phyloP scores from a whole-genome alignment of 1,140 invertebrate genomes.

The Drosophila albomicans region DNA sequence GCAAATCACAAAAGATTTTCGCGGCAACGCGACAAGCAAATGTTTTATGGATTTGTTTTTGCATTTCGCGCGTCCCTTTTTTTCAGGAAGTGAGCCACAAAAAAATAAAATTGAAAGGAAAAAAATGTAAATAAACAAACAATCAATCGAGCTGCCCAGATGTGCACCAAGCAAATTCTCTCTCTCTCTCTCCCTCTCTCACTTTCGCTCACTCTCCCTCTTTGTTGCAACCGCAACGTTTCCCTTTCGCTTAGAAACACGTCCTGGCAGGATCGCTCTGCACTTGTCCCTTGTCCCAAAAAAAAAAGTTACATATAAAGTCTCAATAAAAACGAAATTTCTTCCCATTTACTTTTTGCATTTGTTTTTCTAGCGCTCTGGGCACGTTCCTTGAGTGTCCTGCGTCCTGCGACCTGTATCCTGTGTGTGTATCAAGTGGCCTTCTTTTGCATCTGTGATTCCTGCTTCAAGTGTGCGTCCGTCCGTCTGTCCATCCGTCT shows the following conservation, averaged over 20 bases:
- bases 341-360: neutral
- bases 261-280: conserved; percentile 38
- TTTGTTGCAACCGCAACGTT: neutral
- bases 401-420: no score
- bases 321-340: conserved; percentile 4
- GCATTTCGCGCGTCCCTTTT: conserved; percentile 3
- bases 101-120: conserved; percentile 17
- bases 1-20: conserved; percentile 18
- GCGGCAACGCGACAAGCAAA: conserved; percentile 7
- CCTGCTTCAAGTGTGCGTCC: conserved; percentile 14
- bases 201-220: neutral
- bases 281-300: conserved; percentile 46
- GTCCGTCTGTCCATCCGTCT: no score
- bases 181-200: conserved; percentile 1
- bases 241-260: conserved; percentile 29
- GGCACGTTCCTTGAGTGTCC: conserved; percentile 17
- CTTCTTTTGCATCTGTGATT: conserved; percentile 20
- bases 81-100: conserved; percentile 37
- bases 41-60: conserved; percentile 29
- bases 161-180: conserved; percentile 4
- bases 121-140: conserved; percentile 5
- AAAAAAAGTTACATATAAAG: conserved; percentile 45
- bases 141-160: conserved; percentile 27
- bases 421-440: conserved; percentile 19
- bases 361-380: conserved; percentile 7